A percentile compares a stretch with the other conserved stretches of the same genome.
These are phyloP conservation scores for Dolichomitus sp. DNA, from an alignment of 2,888 invertebrate genomes.

Conservation along the genomic window DNA sequence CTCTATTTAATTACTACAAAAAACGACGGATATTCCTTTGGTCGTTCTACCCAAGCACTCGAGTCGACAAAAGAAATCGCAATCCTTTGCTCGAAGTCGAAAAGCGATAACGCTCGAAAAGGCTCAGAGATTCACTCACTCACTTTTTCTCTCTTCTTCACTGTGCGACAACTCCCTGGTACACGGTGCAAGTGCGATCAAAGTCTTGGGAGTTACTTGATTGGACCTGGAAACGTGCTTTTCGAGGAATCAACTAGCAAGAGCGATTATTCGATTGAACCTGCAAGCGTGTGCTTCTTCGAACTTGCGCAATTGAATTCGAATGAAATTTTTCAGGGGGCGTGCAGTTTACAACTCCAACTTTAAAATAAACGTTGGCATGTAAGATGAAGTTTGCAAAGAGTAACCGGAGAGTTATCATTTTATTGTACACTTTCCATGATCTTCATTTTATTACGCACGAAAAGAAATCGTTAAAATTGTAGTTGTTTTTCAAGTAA, in stretches of 20 bases:
- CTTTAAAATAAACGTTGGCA: background rate
- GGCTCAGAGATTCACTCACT: background rate
- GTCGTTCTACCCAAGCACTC: slow-evolving; percentile 2
- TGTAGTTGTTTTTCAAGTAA: background rate
- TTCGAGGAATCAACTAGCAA: slow-evolving; percentile 38
- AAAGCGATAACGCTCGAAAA: slow-evolving; percentile 26
- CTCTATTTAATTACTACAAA: slow-evolving; percentile 39
- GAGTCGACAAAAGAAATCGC: slow-evolving; percentile 36
- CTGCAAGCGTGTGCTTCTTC: slow-evolving; percentile 41
- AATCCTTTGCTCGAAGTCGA: slow-evolving; percentile 40
- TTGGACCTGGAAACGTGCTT: slow-evolving; percentile 62
- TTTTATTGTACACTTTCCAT: background rate
- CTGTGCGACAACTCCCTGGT: background rate
- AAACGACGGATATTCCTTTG: slow-evolving; percentile 12
- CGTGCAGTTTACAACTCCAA: background rate
- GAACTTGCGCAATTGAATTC: slow-evolving; percentile 54
- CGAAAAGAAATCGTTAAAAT: background rate
- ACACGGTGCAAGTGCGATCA: slow-evolving; percentile 47
- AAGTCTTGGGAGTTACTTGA: slow-evolving; percentile 64
- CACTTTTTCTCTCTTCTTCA: background rate
- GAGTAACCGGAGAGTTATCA: background rate
- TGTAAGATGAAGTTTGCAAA: background rate
- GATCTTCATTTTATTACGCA: background rate
- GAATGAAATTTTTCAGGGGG: slow-evolving; percentile 6
- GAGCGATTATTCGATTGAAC: slow-evolving; percentile 55